These are phyloP conservation scores for Rambutsinella grinnellia DNA, from an alignment of 2,888 invertebrate genomes.

Conservation along the genomic window DNA sequence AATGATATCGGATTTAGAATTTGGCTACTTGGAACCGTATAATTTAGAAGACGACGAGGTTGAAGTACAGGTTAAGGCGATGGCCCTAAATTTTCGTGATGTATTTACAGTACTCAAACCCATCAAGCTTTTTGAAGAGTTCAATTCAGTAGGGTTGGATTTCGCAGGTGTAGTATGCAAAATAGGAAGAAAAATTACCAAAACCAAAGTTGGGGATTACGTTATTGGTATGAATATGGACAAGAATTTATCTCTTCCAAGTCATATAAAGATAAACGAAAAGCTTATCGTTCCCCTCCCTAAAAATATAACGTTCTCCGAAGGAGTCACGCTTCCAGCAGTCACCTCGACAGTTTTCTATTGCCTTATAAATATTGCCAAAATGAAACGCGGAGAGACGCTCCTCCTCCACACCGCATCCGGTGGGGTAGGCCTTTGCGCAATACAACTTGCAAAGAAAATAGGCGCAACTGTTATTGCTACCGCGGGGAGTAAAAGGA, in stretches of 20 bases:
- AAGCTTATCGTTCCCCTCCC: slow-evolving; percentile 48
- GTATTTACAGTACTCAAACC: slow-evolving; percentile 57
- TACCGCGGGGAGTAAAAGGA: slow-evolving; percentile 49
- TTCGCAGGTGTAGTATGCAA: slow-evolving; percentile 76
- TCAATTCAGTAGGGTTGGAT: slow-evolving; percentile 75
- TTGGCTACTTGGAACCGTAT: slow-evolving; percentile 28
- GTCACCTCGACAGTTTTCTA: slow-evolving; percentile 52
- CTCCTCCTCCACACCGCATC: slow-evolving; percentile 58
- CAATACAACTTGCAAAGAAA: slow-evolving; percentile 31
- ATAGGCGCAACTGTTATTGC: slow-evolving; percentile 27
- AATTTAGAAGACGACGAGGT: slow-evolving; percentile 38
- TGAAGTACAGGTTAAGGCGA: slow-evolving; percentile 50
- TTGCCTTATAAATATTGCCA: slow-evolving; percentile 45
- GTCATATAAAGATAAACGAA: slow-evolving; percentile 47
- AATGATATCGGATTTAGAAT: slow-evolving; percentile 44
- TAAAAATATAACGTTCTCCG: slow-evolving; percentile 44
- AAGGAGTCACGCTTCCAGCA: slow-evolving; percentile 53
- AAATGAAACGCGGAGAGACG: slow-evolving; percentile 48
- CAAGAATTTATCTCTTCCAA: slow-evolving; percentile 40
- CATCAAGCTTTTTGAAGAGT: slow-evolving; percentile 22
- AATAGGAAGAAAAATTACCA: slow-evolving; percentile 73
- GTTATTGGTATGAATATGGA: slow-evolving; percentile 71
- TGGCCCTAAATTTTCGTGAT: slow-evolving; percentile 56
- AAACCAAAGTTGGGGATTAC: slow-evolving; percentile 76
- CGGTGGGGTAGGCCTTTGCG: slow-evolving; percentile 52